These are phyloP conservation scores for Threskiornis aethiopicus DNA, from an alignment of 2,797 vertebrate species.

Conservation along the genomic window DNA sequence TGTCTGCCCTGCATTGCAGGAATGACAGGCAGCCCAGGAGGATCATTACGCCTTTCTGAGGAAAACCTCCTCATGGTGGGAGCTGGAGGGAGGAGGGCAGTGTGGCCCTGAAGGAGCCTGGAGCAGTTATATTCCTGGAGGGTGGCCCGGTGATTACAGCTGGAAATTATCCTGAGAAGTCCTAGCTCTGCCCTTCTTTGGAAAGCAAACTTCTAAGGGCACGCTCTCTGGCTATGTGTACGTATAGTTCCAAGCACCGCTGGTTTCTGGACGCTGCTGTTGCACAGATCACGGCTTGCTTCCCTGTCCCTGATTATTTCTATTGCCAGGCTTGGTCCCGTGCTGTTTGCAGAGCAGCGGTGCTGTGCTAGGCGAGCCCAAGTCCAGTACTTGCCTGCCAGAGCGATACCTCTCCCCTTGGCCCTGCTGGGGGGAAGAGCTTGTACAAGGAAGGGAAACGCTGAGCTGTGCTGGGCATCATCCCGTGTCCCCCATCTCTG, in stretches of 20 bases:
- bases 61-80: rapidly evolving
- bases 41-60: rapidly evolving
- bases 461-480: rapidly evolving
- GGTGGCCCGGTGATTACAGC: background rate
- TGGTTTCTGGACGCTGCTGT: background rate
- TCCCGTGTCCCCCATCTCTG: rapidly evolving
- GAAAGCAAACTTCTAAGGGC: background rate
- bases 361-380: background rate
- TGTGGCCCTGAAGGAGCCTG: rapidly evolving
- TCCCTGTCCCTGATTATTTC: background rate
- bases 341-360: background rate
- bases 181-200: conserved; percentile 52
- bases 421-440: background rate
- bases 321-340: rapidly evolving
- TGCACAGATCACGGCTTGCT: background rate
- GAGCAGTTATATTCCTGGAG: conserved; percentile 29
- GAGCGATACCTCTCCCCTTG: background rate
- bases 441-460: rapidly evolving
- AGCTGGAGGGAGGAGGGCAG: background rate
- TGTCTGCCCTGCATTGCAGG: rapidly evolving
- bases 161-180: conserved; percentile 25
- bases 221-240: rapidly evolving
- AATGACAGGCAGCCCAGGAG: background rate
- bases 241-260: background rate
- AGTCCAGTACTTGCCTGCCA: rapidly evolving